Percentiles rank a stretch among this genome's conserved stretches.
Conservation (phyloP, 2,113 vertebrate genomes). For the Seriola rivoliana region DNA sequence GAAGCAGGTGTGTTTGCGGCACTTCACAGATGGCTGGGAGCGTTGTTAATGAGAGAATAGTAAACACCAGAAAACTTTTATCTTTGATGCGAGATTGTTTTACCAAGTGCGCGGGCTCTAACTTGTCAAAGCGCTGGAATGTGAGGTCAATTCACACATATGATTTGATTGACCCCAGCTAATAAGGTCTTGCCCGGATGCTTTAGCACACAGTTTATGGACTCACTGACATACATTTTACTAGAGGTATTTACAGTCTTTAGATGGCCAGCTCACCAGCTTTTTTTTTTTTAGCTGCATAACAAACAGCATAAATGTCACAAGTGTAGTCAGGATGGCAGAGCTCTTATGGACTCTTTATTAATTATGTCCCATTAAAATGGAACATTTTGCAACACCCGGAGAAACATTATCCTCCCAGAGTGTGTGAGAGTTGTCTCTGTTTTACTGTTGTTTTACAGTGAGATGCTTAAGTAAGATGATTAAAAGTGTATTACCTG, state of each 20-base stretch:
- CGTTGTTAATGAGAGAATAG: slow-evolving; percentile 80
- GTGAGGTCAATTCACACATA: slow-evolving; percentile 53
- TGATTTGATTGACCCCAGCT: slow-evolving; percentile 58
- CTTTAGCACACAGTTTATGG: slow-evolving; percentile 40
- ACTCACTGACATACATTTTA: slow-evolving; percentile 33
- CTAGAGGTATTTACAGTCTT: slow-evolving; percentile 40
- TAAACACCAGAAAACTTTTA: slow-evolving; percentile 80
- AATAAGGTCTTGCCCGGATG: slow-evolving; percentile 43
- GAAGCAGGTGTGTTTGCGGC: slow-evolving; percentile 85
- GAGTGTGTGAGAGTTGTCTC: slow-evolving; percentile 64
- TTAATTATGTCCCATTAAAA: slow-evolving; percentile 76
- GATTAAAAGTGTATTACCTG: slow-evolving; percentile 99
- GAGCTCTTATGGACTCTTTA: slow-evolving; percentile 55
- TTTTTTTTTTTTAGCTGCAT: slow-evolving; percentile 26
- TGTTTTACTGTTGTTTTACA: slow-evolving; percentile 71
- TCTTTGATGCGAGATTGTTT: slow-evolving; percentile 68
- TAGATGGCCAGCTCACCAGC: slow-evolving; percentile 11
- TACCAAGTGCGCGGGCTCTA: slow-evolving; percentile 54
- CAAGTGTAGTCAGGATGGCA: slow-evolving; percentile 18
- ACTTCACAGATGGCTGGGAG: slow-evolving; percentile 84
- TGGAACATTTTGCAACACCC: slow-evolving; percentile 67
- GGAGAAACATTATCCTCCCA: slow-evolving; percentile 75
- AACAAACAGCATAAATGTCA: slow-evolving; percentile 19
- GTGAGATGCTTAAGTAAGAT: slow-evolving; percentile 90
- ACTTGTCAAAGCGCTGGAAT: slow-evolving; percentile 43